A percentile compares a stretch with the other conserved stretches of the same genome.
phyloP scores from a whole-genome alignment of 2,888 invertebrate species.

The Calameuta pallipes region DNA sequence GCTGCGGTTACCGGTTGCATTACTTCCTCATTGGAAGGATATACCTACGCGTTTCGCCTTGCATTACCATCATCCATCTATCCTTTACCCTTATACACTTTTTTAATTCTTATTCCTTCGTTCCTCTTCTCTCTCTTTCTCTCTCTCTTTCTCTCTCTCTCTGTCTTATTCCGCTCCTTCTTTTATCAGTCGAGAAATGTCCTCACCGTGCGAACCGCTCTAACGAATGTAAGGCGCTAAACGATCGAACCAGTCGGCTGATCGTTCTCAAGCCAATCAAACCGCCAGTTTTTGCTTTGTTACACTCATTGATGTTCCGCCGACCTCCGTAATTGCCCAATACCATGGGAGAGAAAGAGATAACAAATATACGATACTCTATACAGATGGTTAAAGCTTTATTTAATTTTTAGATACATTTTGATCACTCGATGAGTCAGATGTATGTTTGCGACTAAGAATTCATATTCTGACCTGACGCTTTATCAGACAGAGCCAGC shows the following conservation, averaged over 20 bases:
- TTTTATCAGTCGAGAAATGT: background rate
- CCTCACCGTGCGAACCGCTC: background rate
- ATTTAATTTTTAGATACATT: slow-evolving; percentile 14
- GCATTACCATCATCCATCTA: background rate
- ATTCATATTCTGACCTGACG: background rate
- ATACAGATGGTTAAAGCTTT: background rate
- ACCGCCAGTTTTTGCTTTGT: slow-evolving; percentile 25
- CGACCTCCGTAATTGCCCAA: slow-evolving; percentile 34
- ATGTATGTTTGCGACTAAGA: background rate
- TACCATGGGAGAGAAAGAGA: slow-evolving; percentile 26
- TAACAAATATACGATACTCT: background rate
- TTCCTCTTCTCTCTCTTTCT: background rate
- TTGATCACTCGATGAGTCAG: background rate
- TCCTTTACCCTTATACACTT: background rate
- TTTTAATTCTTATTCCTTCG: background rate
- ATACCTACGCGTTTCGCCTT: background rate
- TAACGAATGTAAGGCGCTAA: background rate
- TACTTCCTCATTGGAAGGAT: slow-evolving; percentile 19
- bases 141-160: too few species aligned
- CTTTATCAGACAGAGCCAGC: background rate
- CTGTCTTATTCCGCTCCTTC: background rate
- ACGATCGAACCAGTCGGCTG: slow-evolving; percentile 1
- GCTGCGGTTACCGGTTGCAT: slow-evolving; percentile 12
- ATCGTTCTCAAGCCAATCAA: slow-evolving; percentile 6
- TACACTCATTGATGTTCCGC: slow-evolving; percentile 33